These are phyloP conservation scores for Lycopodina hypogea DNA, from an alignment of 37 sponge, comb jelly and placozoan genomes.

Conservation along the genomic window DNA sequence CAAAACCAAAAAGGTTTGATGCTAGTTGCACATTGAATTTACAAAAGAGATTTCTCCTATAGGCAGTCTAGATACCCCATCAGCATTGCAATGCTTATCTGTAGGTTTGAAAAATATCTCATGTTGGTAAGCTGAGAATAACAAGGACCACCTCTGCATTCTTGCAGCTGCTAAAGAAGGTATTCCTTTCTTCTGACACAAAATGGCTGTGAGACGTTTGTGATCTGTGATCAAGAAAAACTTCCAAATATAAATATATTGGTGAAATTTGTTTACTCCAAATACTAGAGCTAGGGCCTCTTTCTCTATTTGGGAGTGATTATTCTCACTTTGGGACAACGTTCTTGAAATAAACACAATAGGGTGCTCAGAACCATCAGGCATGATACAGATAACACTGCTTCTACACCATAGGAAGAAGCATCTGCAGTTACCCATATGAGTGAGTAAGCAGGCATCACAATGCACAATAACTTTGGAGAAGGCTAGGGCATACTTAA, in stretches of 20 bases:
- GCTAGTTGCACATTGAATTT: slow-evolving; percentile 31
- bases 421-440: slow-evolving; percentile 22
- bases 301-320: slow-evolving; percentile 37
- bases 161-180: slow-evolving; percentile 36
- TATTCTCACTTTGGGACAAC: slow-evolving; percentile 1
- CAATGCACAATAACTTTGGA: slow-evolving; percentile 9
- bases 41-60: not conserved
- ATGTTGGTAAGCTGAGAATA: slow-evolving; percentile 27
- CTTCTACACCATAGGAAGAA: slow-evolving; percentile 33
- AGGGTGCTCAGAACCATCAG: slow-evolving; percentile 7
- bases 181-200: slow-evolving; percentile 8
- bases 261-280: slow-evolving; percentile 20
- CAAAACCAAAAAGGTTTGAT: slow-evolving; percentile 1
- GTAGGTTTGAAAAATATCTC: not conserved
- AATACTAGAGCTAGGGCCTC: slow-evolving; percentile 36
- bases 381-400: slow-evolving; percentile 18
- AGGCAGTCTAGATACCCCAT: slow-evolving; percentile 15
- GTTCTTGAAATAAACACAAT: slow-evolving; percentile 17
- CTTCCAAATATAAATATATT: slow-evolving; percentile 3
- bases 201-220: slow-evolving; percentile 12
- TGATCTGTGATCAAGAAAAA: slow-evolving; percentile 24
- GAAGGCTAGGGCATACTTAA: slow-evolving; percentile 22
- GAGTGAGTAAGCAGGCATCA: slow-evolving; percentile 11
- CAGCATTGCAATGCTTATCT: slow-evolving; percentile 13
- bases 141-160: slow-evolving; percentile 34